Percentiles rank a stretch among this genome's conserved stretches.
Conservation (phyloP, 2,113 vertebrate genomes). For the Podocnemis expansa region DNA sequence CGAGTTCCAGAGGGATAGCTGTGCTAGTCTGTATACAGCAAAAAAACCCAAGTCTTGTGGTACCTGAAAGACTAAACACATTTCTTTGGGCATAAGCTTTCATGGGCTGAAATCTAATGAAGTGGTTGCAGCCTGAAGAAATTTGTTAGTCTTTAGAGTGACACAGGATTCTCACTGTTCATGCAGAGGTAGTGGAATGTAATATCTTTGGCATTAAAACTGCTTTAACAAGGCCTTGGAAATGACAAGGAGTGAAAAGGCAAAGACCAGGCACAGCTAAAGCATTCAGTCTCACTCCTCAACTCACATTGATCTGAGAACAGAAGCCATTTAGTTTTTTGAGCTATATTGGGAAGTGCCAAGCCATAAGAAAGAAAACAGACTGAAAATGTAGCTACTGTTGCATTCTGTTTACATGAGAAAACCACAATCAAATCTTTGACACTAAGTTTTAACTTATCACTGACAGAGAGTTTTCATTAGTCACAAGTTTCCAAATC, state of each 20-base stretch:
- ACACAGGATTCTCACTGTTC: too few species aligned
- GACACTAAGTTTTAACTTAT: background rate
- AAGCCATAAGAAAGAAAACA: slow-evolving; percentile 3
- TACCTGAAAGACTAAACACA: too few species aligned
- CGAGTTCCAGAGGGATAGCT: too few species aligned
- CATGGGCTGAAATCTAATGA: too few species aligned
- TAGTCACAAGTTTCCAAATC: background rate
- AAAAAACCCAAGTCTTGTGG: too few species aligned
- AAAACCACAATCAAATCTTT: background rate
- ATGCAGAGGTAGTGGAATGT: slow-evolving; percentile 78
- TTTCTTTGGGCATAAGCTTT: too few species aligned
- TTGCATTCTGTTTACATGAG: background rate
- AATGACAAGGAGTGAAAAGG: background rate
- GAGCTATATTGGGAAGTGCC: background rate
- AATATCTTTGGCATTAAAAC: slow-evolving; percentile 72
- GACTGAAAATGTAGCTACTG: background rate
- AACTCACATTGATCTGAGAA: background rate
- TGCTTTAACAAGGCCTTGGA: slow-evolving; percentile 65
- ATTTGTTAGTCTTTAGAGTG: too few species aligned
- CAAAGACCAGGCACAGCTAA: rapidly evolving
- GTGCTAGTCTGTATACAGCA: too few species aligned
- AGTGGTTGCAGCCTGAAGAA: too few species aligned
- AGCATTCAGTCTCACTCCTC: rapidly evolving
- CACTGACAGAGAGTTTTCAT: background rate
- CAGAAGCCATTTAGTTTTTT: background rate